Evolutionary conservation across 2,113 vertebrate genomes (phyloP), one percentile per base, ranked within the genome.

Genomic region (Tupaia tana): DNA sequence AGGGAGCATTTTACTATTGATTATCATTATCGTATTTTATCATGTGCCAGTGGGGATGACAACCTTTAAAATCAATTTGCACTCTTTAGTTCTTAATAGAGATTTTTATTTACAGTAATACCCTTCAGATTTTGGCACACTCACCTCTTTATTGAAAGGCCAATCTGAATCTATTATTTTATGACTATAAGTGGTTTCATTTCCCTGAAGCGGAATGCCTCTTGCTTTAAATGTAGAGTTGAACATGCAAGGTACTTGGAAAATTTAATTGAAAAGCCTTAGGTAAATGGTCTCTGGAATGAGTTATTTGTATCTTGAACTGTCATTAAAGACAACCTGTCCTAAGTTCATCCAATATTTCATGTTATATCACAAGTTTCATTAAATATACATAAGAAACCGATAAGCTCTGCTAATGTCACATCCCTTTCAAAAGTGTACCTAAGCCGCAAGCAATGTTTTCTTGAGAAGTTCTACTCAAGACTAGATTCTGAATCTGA

Each of bases 51-150:
- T 58, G 95, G 93, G 58, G 59, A 96, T 29, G 61, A 82, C 84
- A 93, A 92, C 74, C 52, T 96, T 96, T 95, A 94, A 71, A 93
- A 92, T 97, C 96, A 96, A 95, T 95, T 89, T 95, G 43, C 34
- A 90, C 88, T 97, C 74, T 84, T 86, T 86, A 93, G 77, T 74
- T 93, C 88, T 96, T 93, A 88, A 94, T 97, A 95, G 95, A 90
- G 82, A 96, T 94, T 97, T 96, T 95, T 96, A 96, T 96, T 98
- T 98, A 96, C 88, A 97, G 90, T 95, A 98, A 97, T 95, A 83
- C 24, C 67, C 70, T 95, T 94, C 52, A 90, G 80, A 93, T 89
- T 94, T 92, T 91, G 92, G 90, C 90, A 95, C n/a, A 82, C 73
- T 83, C 58, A 81, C 56, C 82, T 56, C 66, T 92, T 94, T 95